These are phyloP conservation scores for Camponotus floridanus DNA, from an alignment of 1,140 invertebrate genomes.

Conservation along the genomic window DNA sequence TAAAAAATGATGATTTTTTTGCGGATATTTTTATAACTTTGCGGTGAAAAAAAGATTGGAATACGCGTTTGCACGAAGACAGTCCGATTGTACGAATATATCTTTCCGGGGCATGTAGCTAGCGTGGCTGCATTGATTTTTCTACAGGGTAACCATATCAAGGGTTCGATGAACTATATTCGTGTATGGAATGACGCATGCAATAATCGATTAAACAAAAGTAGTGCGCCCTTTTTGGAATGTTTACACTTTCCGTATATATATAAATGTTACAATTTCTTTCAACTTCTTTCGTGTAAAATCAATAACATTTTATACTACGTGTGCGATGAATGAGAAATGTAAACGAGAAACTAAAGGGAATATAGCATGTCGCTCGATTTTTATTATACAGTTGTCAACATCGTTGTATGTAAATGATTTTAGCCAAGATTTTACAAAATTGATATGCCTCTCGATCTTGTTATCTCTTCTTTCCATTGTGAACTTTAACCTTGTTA, in stretches of 20 bases:
- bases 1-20: neutral
- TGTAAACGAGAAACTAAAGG: neutral
- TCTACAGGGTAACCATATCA: neutral
- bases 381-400: neutral
- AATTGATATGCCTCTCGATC: constrained; percentile 7
- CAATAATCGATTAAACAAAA: constrained; percentile 3
- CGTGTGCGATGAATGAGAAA: neutral
- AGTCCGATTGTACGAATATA: neutral
- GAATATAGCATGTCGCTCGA: neutral
- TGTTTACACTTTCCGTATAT: neutral
- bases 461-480: constrained; percentile 51
- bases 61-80: too few species aligned
- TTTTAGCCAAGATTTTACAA: neutral
- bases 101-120: neutral
- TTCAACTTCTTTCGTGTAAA: neutral
- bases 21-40: neutral
- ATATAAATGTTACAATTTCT: too few species aligned
- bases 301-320: neutral
- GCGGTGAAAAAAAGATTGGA: neutral
- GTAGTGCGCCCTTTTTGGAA: neutral
- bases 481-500: constrained; percentile 53
- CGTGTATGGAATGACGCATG: neutral
- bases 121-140: constrained; percentile 39
- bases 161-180: constrained; percentile 13
- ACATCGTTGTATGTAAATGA: too few species aligned